Evolutionary conservation across 2,888 invertebrate genomes (phyloP).

Genomic region (Microctonus brassicae): DNA sequence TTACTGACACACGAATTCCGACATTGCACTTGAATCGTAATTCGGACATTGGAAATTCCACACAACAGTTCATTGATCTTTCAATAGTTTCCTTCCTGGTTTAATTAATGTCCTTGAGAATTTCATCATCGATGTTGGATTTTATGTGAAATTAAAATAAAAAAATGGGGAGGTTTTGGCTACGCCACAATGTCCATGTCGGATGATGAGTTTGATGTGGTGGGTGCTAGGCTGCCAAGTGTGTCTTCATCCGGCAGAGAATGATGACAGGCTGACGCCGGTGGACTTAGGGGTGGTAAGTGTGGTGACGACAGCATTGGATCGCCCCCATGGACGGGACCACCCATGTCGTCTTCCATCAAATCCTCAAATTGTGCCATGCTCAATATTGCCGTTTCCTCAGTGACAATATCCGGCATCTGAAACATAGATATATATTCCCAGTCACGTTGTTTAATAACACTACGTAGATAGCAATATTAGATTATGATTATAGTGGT

Average conservation of each 20-base stretch:
- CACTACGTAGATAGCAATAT: not conserved
- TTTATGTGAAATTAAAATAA: not conserved
- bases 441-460: not conserved
- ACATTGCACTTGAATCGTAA: not conserved
- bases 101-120: not conserved
- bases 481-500: not conserved
- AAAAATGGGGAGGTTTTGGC: slow-evolving; percentile 49
- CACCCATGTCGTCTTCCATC: slow-evolving; percentile 78
- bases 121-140: not conserved
- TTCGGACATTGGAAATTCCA: not conserved
- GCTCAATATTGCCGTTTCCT: slow-evolving; percentile 72
- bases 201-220: slow-evolving; percentile 65
- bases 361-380: slow-evolving; percentile 77
- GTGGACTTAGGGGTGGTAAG: slow-evolving; percentile 68
- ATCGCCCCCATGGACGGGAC: slow-evolving; percentile 75
- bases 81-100: not conserved
- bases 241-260: slow-evolving; percentile 66
- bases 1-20: not conserved
- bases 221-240: slow-evolving; percentile 63
- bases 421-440: slow-evolving; percentile 49
- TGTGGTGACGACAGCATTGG: slow-evolving; percentile 76
- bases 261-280: slow-evolving; percentile 64
- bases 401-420: slow-evolving; percentile 74
- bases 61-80: not conserved
- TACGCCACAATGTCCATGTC: slow-evolving; percentile 69